Conservation (phyloP, 2,888 invertebrate genomes). For the Amiota minor region DNA sequence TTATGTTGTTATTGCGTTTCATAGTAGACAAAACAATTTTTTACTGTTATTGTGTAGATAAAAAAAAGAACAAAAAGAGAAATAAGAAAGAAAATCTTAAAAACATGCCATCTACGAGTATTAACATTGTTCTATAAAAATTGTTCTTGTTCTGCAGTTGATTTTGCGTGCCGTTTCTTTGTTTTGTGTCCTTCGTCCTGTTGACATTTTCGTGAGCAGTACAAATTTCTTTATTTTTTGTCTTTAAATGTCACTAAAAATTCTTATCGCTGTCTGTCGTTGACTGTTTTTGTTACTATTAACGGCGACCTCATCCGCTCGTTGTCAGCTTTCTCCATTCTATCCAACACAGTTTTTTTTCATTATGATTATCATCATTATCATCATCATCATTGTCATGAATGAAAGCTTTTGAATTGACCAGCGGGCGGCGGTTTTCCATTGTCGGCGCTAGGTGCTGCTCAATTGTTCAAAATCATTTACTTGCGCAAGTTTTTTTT, state of each 20-base stretch:
- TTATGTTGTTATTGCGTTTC: neutral
- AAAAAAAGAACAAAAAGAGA: neutral
- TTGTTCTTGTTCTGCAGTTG: neutral
- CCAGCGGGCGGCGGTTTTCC: neutral
- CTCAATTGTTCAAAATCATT: constrained; percentile 12
- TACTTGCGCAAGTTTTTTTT: constrained; percentile 27
- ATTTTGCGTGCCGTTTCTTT: neutral
- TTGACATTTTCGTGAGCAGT: constrained; percentile 33
- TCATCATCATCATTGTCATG: neutral
- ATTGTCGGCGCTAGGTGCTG: neutral
- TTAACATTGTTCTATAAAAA: neutral
- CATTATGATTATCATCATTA: neutral
- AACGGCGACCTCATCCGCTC: neutral
- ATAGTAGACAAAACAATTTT: constrained; percentile 10
- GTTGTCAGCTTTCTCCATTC: neutral
- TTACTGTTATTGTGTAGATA: constrained; percentile 17
- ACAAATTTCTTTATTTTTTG: neutral
- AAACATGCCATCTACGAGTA: neutral
- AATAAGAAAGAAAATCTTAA: neutral
- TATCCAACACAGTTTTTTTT: no score
- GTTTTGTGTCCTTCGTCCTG: constrained; percentile 38
- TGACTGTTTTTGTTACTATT: neutral
- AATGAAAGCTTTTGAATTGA: neutral
- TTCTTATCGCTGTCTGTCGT: constrained; percentile 17
- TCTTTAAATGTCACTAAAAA: constrained; percentile 35